Base-by-base conservation (phyloP, 2,888 invertebrate genomes). In the Luperina testacea region DNA sequence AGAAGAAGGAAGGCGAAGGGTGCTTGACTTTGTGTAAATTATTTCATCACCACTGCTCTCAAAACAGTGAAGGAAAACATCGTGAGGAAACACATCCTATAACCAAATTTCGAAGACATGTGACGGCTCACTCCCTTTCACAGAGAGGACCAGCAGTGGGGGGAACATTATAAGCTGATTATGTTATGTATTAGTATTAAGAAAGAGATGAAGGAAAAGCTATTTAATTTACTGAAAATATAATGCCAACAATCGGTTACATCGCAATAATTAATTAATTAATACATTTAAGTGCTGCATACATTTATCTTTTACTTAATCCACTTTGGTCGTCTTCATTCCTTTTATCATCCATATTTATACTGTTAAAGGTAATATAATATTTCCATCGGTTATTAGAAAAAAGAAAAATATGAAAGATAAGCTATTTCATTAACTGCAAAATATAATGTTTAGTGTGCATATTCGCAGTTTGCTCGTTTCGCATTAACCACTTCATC, bases 401-500 rank as follows among this genome's bases (percentile, higher is more conserved):
- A 48, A 42, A 61, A 42, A 42, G 8, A 42, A 11, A 13, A 48
- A 48, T 48, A 48, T 13, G 9, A 24, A 45, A 8, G 24, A 9
- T 24, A 53, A 53, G 24, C 20, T n/a, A 53, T 48, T 64, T 48
- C 2, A 53, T 45, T 71, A n/a, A 51, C 13, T 78, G 27, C 38
- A 48, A 51, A 63, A 42, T 38, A 57, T 6, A n/a, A 57, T 45
- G 17, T 45, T 74, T 15, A 42, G 6, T 9, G 6, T 9, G 15
- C 38, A 59, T 51, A 57, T 57, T 38, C 32, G 4, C 15, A 65
- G 32, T 38, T 57, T 38, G 3, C 51, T 59, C 11, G 27, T 9
- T 15, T 27, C 59, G n/a, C 9, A 20, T 53, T 45, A 61, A 65
- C 27, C 70, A 20, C 51, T 48, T 65, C 64, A 78, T 77, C 68